Evolutionary conservation across 1,140 invertebrate genomes (phyloP), one percentile per base, ranked within the genome.

Genomic region (Drosophila murphyi): DNA sequence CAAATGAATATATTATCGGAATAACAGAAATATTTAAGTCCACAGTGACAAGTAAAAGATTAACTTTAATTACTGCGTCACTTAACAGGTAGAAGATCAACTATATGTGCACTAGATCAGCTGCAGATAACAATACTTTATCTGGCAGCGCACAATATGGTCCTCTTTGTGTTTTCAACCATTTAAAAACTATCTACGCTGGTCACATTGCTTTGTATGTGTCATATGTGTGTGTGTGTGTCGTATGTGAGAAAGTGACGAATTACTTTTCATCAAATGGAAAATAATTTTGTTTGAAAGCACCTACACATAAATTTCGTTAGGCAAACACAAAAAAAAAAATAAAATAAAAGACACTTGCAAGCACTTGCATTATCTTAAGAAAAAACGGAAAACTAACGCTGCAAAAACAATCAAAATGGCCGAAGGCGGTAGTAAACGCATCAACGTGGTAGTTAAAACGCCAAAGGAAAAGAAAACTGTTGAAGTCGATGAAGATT

Each of bases 381-480:
- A 75, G 51, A 55, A 51, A 37, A 55, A 51, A 39, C 60, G 67
- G 29, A 52, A 45, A 62, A 41, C 45, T 72, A 62, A 55, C 34
- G 62, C 47, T 61, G 28, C 20, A 45, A 67, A 79, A 77, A 80
- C 67, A 68, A 83, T 57, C 72, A 88, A 94, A 94, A 94, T 94
- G 94, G 94, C 94, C 94, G 94, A 94, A 93, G 94, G 94, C 93
- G 94, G 94, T 90, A 94, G 94, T 91, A 93, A 94, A 76, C 94
- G 94, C 93, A 94, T 99, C 92, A 97, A 95, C 82, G 95, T 99
- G 92, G 97, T 96, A 88, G 96, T 99, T 63, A 99, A 99, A 96
- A 99, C 98, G 72, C 96, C 98, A 39, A 99, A 98, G 94, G 97
- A 98, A 93, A 97, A 97, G 93, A 97, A 98, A 93, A 95, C 95